A percentile compares a stretch with the other conserved stretches of the same genome.
phyloP scores from a whole-genome alignment of 2,797 vertebrate genomes.

The Merluccius polli region DNA sequence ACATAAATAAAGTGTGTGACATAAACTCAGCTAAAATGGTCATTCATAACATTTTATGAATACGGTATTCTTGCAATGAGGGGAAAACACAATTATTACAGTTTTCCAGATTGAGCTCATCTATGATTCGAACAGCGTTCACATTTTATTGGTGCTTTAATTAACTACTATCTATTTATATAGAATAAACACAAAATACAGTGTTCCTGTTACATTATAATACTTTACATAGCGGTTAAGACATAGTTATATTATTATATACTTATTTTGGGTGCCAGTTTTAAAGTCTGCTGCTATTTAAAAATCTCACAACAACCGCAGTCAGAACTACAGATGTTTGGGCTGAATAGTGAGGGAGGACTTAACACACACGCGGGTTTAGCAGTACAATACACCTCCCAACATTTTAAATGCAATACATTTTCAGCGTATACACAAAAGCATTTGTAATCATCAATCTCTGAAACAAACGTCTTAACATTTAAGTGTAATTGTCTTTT shows the following conservation, averaged over 20 bases:
- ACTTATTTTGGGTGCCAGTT: no score
- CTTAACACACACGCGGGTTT: background rate
- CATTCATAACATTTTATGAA: background rate
- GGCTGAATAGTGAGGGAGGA: no score
- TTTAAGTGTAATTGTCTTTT: constrained; percentile 46
- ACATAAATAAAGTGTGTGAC: constrained; percentile 10
- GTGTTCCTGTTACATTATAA: background rate
- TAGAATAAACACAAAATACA: background rate
- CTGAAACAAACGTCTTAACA: constrained; percentile 39
- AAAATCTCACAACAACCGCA: no score
- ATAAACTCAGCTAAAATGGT: constrained; percentile 5
- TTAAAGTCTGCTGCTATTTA: no score
- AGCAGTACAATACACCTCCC: background rate
- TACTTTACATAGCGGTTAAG: background rate
- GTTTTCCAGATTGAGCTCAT: background rate
- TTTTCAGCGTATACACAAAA: constrained; percentile 22
- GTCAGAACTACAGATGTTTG: no score
- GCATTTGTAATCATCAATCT: constrained; percentile 4
- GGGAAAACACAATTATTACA: background rate
- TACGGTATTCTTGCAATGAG: background rate
- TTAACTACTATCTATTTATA: background rate
- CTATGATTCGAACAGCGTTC: background rate
- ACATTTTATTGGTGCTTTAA: background rate
- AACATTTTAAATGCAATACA: background rate
- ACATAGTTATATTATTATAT: background rate